These are phyloP conservation scores for Hipposideros armiger DNA, from an alignment of 2,113 vertebrate genomes.

Conservation along the genomic window DNA sequence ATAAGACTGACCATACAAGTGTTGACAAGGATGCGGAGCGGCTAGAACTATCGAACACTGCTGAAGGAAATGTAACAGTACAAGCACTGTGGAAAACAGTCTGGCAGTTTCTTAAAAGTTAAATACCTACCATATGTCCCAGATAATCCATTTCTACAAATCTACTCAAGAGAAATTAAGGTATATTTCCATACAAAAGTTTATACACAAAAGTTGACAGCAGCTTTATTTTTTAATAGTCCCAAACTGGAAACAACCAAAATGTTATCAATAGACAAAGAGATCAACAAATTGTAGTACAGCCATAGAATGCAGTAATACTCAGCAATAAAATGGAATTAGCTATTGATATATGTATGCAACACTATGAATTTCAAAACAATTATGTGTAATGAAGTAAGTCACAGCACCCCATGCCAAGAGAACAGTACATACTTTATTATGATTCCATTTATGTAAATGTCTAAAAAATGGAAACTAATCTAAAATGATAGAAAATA, in stretches of 20 bases:
- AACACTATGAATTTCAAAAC: neutral
- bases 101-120: neutral
- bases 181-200: neutral
- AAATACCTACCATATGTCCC: constrained; percentile 25
- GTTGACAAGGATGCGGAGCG: neutral
- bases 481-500: neutral
- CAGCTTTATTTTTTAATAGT: neutral
- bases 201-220: neutral
- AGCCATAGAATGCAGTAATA: neutral
- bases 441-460: neutral
- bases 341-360: neutral
- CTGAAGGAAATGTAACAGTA: neutral
- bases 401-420: neutral
- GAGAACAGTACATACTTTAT: neutral
- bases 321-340: neutral
- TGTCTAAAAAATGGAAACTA: neutral
- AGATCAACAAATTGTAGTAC: neutral
- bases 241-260: neutral
- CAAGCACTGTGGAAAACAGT: neutral
- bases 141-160: neutral
- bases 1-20: neutral
- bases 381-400: neutral
- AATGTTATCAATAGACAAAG: neutral
- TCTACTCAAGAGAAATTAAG: constrained; percentile 33
- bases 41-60: neutral